phyloP scores from a whole-genome alignment of 2,113 vertebrate species.

The Melanerpes aurifrons region DNA sequence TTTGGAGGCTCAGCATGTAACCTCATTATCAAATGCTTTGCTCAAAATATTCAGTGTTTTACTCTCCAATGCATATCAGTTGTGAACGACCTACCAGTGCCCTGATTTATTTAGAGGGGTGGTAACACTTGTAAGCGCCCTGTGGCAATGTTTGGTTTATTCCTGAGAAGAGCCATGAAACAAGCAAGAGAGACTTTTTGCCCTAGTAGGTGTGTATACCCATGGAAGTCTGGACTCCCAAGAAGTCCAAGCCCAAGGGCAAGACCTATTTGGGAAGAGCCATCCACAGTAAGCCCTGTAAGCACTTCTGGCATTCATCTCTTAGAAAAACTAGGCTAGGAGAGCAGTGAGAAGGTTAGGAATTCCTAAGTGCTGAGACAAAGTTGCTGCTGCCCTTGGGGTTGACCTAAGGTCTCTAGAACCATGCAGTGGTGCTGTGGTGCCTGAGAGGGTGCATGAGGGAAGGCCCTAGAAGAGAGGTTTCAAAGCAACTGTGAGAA shows the following conservation, averaged over 20 bases:
- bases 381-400: background rate
- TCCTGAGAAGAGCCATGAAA: background rate
- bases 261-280: background rate
- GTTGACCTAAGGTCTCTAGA: background rate
- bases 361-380: background rate
- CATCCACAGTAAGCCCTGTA: background rate
- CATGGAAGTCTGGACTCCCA: background rate
- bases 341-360: background rate
- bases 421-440: background rate
- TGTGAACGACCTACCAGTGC: background rate
- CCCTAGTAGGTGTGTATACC: background rate
- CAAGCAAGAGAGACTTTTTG: background rate
- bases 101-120: background rate
- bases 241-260: background rate
- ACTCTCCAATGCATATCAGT: background rate
- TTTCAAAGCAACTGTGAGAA: background rate
- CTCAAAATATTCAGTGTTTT: background rate
- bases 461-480: background rate
- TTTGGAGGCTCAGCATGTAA: background rate
- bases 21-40: background rate
- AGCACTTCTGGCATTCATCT: background rate
- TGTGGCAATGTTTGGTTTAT: background rate
- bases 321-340: too few relatives aligned
- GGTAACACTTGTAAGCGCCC: fast-evolving
- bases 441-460: background rate